These are phyloP conservation scores for Pseudotriccus pelzelni DNA, from an alignment of 2,797 vertebrate genomes.

Conservation along the genomic window DNA sequence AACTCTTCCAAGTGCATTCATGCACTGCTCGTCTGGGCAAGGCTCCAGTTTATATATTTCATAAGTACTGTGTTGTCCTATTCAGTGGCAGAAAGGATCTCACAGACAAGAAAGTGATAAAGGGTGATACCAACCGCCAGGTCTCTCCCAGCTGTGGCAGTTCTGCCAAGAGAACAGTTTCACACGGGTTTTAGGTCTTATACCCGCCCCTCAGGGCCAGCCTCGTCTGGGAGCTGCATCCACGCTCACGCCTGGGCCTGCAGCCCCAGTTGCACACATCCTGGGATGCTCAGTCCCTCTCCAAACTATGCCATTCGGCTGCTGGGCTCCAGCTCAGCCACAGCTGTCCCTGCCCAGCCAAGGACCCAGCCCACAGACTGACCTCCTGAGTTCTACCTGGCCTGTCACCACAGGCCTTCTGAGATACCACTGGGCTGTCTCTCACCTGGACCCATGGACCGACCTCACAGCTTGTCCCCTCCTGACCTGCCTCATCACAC, in stretches of 20 bases:
- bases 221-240: not conserved
- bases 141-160: not conserved
- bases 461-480: not conserved
- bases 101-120: not conserved
- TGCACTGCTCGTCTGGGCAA: not conserved
- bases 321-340: not conserved
- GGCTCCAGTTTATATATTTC: not conserved
- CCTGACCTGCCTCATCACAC: not conserved
- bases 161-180: not conserved
- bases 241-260: rapidly evolving
- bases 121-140: not conserved
- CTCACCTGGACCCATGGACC: not conserved
- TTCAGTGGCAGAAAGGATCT: not conserved
- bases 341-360: not conserved
- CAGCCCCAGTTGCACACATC: not conserved
- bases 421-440: not conserved
- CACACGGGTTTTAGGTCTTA: not conserved
- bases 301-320: rapidly evolving
- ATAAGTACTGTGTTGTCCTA: not conserved
- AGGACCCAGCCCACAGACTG: not conserved
- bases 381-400: not conserved
- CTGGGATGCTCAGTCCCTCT: not conserved
- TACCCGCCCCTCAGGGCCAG: not conserved
- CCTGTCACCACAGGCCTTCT: rapidly evolving
- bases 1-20: not conserved